Conservation (phyloP, 2,113 vertebrate species). For the Nothocercus julius region DNA sequence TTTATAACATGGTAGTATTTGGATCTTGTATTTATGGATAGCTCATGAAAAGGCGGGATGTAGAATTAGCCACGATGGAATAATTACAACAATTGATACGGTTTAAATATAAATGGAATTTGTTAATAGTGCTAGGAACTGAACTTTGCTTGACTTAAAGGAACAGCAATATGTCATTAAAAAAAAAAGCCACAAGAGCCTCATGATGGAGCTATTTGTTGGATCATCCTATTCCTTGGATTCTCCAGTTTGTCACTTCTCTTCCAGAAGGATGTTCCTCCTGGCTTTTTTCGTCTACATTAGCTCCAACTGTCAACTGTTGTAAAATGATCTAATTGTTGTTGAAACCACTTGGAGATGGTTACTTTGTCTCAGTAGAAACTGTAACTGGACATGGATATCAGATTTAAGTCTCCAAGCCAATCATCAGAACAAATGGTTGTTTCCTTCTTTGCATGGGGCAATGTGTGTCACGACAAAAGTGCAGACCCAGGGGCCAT, state of each 20-base stretch:
- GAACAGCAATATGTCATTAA: neutral
- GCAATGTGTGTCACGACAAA: neutral
- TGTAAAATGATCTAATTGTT: neutral
- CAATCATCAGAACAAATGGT: neutral
- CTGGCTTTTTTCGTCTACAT: neutral
- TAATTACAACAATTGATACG: conserved; percentile 9
- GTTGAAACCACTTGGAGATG: neutral
- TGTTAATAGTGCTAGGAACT: neutral
- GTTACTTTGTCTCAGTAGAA: neutral
- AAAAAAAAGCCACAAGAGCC: neutral
- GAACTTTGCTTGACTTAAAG: conserved; percentile 18
- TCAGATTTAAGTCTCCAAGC: neutral
- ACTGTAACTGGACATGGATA: neutral
- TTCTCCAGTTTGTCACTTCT: neutral
- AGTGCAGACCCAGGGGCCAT: neutral
- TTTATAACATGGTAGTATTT: neutral
- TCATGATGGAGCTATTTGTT: neutral
- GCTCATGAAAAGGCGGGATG: neutral
- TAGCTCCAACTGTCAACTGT: accelerated
- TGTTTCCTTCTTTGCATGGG: neutral
- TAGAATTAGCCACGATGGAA: neutral
- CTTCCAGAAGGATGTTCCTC: neutral
- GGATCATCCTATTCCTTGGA: neutral
- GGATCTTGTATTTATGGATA: conserved; percentile 30
- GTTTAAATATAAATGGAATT: conserved; percentile 13